These are phyloP conservation scores for Xanthorhoe designata DNA, from an alignment of 2,888 invertebrate species.

Conservation along the genomic window DNA sequence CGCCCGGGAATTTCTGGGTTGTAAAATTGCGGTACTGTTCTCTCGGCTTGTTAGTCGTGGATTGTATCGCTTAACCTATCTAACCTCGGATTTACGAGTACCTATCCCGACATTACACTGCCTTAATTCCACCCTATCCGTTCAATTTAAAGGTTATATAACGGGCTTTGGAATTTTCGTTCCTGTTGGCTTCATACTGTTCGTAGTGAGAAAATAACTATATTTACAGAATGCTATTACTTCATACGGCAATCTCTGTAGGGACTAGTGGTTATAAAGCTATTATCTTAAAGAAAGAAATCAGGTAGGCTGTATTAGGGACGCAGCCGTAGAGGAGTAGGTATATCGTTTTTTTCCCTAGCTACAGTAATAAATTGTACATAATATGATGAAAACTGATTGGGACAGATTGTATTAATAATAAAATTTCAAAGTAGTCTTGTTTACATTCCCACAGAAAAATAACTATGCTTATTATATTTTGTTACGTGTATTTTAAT, in stretches of 20 bases:
- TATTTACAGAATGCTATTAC: background rate
- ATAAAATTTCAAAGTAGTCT: no score
- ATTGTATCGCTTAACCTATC: constrained; percentile 62
- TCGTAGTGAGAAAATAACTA: background rate
- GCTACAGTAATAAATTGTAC: no score
- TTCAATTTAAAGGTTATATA: constrained; percentile 39
- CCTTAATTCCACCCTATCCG: constrained; percentile 38
- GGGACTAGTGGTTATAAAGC: background rate
- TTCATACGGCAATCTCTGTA: background rate
- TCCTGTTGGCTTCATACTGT: background rate
- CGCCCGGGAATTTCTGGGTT: background rate
- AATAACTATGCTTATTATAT: no score
- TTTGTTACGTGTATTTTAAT: background rate
- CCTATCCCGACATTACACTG: constrained; percentile 36
- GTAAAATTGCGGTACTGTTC: constrained; percentile 25
- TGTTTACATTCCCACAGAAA: no score
- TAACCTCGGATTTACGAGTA: constrained; percentile 50
- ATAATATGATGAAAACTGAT: no score
- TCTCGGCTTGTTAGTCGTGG: constrained; percentile 60
- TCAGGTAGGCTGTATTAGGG: no score
- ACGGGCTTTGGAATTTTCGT: constrained; percentile 16
- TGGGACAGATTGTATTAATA: no score
- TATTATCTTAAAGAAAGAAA: background rate
- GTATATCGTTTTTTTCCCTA: no score
- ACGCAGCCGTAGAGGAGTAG: no score